Evolutionary conservation across 1,140 invertebrate genomes (phyloP).

Genomic region (Xylocopa sonorina): DNA sequence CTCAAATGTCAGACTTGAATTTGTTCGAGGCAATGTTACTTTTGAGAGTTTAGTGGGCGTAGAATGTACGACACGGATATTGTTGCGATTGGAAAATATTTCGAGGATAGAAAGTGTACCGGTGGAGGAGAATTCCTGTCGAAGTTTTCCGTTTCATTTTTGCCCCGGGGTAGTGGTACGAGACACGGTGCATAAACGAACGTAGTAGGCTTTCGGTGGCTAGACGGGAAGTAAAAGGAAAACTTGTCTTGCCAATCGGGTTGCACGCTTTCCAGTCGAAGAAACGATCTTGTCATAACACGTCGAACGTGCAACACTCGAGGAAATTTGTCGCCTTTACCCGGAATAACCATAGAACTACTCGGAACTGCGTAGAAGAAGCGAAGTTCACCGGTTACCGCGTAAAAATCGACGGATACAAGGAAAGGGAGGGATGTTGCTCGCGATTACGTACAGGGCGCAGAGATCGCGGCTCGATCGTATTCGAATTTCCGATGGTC

Average conservation of each 20-base stretch:
- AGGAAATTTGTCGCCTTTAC: conserved; percentile 13
- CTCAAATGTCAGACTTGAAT: no score
- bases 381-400: not conserved
- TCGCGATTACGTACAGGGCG: not conserved
- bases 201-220: not conserved
- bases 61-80: no score
- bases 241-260: conserved; percentile 17
- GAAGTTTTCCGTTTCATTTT: conserved; percentile 16
- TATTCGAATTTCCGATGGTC: conserved; percentile 35
- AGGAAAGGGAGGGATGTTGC: not conserved
- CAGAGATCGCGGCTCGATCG: not conserved
- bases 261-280: conserved; percentile 3
- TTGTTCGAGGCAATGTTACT: no score
- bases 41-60: no score
- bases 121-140: not conserved
- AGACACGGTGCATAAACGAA: not conserved
- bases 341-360: not conserved
- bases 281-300: conserved; percentile 23
- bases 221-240: conserved; percentile 20
- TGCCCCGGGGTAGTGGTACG: conserved; percentile 1
- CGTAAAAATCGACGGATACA: not conserved
- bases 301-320: conserved; percentile 13
- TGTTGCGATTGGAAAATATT: no score
- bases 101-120: not conserved
- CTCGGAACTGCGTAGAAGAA: no score